Evolutionary conservation across 2,113 vertebrate genomes (phyloP).

Genomic region (Smithornis capensis): DNA sequence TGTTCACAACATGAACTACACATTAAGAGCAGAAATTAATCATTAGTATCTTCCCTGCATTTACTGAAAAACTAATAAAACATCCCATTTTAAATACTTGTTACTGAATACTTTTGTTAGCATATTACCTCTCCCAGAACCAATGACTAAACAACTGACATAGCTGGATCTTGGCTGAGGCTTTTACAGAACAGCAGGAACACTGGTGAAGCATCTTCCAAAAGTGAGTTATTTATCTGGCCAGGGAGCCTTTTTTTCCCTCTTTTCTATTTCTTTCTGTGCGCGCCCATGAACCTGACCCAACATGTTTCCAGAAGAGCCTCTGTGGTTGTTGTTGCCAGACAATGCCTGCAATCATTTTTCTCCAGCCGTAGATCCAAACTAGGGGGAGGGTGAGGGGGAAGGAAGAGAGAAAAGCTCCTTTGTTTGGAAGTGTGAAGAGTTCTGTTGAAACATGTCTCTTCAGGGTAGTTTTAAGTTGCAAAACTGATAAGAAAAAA

Average conservation of each 20-base stretch:
- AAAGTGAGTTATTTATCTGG: slow-evolving; percentile 63
- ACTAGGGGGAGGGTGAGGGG: not conserved
- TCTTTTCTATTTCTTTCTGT: not conserved
- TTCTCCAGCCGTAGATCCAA: slow-evolving; percentile 47
- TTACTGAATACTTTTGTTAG: slow-evolving; percentile 17
- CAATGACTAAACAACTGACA: slow-evolving; percentile 47
- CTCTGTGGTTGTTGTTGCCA: slow-evolving; percentile 51
- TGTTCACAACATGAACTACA: slow-evolving; percentile 5
- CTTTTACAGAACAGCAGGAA: slow-evolving; percentile 60
- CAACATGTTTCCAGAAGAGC: slow-evolving; percentile 67
- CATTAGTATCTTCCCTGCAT: not conserved
- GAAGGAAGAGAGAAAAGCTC: slow-evolving; percentile 60
- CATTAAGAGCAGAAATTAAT: slow-evolving; percentile 8
- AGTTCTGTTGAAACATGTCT: slow-evolving; percentile 58
- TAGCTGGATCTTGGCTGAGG: slow-evolving; percentile 51
- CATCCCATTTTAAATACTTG: not conserved
- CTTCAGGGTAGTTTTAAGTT: slow-evolving; percentile 49
- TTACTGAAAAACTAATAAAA: slow-evolving; percentile 26
- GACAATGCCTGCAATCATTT: slow-evolving; percentile 66
- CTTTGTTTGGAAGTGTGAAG: slow-evolving; percentile 67
- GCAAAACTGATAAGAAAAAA: slow-evolving; percentile 57
- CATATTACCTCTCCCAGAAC: slow-evolving; percentile 33
- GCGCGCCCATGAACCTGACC: slow-evolving; percentile 59
- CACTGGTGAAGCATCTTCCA: slow-evolving; percentile 62
- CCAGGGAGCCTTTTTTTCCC: not conserved